Evolutionary conservation across 2,113 vertebrate species (phyloP).

Genomic region (Cairina moschata): DNA sequence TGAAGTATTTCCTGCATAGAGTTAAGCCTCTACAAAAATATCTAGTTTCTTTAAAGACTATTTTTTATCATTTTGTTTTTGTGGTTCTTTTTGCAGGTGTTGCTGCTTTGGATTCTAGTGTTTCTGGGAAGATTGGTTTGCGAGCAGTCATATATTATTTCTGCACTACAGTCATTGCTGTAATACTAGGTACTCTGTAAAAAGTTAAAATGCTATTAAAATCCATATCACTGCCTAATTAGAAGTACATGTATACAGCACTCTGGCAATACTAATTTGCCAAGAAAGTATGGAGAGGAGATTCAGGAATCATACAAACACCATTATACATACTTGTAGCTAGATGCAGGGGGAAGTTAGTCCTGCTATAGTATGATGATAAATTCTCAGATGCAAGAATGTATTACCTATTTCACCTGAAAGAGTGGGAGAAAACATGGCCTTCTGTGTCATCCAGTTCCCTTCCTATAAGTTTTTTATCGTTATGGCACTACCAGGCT

Average conservation of each 20-base stretch:
- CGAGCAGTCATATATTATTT: slow-evolving; percentile 93
- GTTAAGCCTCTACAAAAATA: neutral
- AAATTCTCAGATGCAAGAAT: neutral
- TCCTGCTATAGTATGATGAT: neutral
- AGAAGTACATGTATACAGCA: neutral
- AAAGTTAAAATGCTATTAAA: neutral
- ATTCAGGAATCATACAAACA: neutral
- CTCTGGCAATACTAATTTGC: neutral
- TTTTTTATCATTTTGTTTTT: neutral
- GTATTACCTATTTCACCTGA: neutral
- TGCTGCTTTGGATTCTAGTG: slow-evolving; percentile 91
- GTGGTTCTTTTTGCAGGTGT: slow-evolving; percentile 80
- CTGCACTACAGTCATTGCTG: slow-evolving; percentile 91
- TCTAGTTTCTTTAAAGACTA: neutral
- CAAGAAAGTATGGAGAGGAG: neutral
- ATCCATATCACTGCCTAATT: neutral
- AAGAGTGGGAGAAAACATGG: neutral
- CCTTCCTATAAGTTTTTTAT: neutral
- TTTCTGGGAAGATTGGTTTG: slow-evolving; percentile 95
- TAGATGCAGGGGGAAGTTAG: neutral
- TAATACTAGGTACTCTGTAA: slow-evolving; percentile 86
- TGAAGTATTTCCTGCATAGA: neutral
- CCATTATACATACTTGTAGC: neutral
- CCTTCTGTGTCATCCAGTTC: neutral
- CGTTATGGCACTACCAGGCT: neutral